Base-by-base conservation (phyloP, 2,888 invertebrate species). In the Callyntrura sp. region DNA sequence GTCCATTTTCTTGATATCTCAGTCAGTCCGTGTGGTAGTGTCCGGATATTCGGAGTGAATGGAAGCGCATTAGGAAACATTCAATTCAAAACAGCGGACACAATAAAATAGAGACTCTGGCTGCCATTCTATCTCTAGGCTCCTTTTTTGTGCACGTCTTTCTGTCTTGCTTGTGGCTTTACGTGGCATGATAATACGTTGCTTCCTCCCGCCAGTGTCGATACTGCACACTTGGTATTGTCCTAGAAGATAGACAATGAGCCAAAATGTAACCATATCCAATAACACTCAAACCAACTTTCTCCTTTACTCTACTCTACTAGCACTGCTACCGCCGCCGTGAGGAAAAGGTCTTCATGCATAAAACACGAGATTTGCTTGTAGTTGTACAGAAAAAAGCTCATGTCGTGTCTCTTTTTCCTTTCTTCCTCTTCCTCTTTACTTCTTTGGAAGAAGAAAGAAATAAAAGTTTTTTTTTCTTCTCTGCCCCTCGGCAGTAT, bases 341-440 rank as follows among this genome's bases (percentile, higher is more conserved):
- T 86, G 57, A 23, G 28, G 86, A 57, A 35, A 68, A 88, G 45
- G 81, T 81, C 81, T 88, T 88, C 87, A 88, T 88, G 87, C 87
- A 88, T 88, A 88, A 88, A 88, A 88, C 87, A 88, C 81, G 87
- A 88, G 87, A 82, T 88, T 87, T 81, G 23, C 60, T 25, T 48
- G 45, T 28, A n/a, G 73, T 20, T 76, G 25, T 76, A 25, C 35
- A 70, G 62, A 25, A 73, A 73, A 25, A 85, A 57, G 55, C 73
- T 73, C 43, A 20, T 73, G 57, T 57, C 73, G 57, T 73, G 73
- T 62, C 76, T 73, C 35, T 35, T 35, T 35, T 35, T 6, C 35
- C 35, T 35, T 35, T 35, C 6, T 35, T 35, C 35, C 6, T 35
- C 35, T 35, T 35, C 35, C 35, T 25, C 28, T 78, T 57, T 51